A percentile compares a stretch with the other conserved stretches of the same genome.
Conservation (phyloP, 2,113 vertebrate genomes). For the Lagopus muta region DNA sequence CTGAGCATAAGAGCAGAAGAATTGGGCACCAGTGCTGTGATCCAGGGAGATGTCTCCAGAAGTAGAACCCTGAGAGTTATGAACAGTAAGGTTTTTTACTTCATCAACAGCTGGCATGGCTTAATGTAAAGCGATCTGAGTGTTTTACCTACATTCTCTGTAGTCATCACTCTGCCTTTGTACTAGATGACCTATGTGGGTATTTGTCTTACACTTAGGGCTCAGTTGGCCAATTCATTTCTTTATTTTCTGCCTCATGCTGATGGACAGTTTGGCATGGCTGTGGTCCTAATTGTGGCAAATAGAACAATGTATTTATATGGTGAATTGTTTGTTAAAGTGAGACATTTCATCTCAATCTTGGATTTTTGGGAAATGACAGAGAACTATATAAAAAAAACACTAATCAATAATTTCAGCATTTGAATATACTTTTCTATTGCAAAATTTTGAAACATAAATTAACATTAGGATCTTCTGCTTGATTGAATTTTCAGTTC, state of each 20-base stretch:
- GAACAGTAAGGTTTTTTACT: not conserved
- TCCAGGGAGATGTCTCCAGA: not conserved
- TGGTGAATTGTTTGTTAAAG: not conserved
- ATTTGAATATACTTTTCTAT: not conserved
- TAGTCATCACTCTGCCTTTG: not conserved
- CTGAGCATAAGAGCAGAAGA: fast-evolving
- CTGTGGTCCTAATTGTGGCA: fast-evolving
- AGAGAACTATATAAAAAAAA: not conserved
- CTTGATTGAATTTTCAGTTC: not conserved
- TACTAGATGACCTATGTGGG: not conserved
- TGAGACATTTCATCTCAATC: not conserved
- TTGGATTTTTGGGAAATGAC: not conserved
- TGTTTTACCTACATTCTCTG: not conserved
- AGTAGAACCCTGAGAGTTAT: not conserved
- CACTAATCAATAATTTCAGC: not conserved
- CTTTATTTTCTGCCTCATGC: not conserved
- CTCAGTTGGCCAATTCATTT: not conserved
- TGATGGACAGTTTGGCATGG: not conserved
- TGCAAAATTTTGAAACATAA: not conserved
- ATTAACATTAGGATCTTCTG: not conserved
- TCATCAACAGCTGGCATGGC: not conserved
- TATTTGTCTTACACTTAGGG: not conserved
- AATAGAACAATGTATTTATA: not conserved
- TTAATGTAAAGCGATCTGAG: not conserved
- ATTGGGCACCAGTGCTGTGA: not conserved